These are phyloP conservation scores for Sesamia inferens DNA, from an alignment of 2,888 invertebrate genomes.

Conservation along the genomic window DNA sequence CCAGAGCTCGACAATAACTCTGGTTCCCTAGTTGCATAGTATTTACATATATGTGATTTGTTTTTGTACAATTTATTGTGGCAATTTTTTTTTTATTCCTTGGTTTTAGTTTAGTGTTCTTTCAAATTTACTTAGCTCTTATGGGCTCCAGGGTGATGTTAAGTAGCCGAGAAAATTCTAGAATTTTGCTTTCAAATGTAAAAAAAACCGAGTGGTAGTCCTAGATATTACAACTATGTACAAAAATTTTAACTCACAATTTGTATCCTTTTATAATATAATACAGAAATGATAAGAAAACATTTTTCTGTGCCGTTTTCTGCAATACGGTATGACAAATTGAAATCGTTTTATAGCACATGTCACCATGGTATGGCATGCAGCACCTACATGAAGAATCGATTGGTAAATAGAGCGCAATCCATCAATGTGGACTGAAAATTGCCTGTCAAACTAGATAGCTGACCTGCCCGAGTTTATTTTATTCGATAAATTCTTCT, in stretches of 20 bases:
- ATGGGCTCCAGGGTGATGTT: not conserved
- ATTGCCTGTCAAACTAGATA: conserved; percentile 69
- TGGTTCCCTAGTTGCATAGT: too few species aligned
- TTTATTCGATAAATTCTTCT: conserved; percentile 14
- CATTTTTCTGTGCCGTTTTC: not conserved
- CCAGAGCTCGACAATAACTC: too few species aligned
- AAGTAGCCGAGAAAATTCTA: too few species aligned
- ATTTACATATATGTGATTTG: too few species aligned
- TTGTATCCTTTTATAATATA: too few species aligned
- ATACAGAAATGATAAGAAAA: conserved; percentile 8
- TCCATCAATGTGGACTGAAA: conserved; percentile 75
- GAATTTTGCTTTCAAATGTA: not conserved
- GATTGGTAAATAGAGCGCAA: conserved; percentile 67
- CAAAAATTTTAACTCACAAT: too few species aligned
- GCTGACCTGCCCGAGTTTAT: conserved; percentile 44
- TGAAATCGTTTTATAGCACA: conserved; percentile 29
- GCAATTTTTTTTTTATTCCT: too few species aligned
- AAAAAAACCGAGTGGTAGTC: too few species aligned
- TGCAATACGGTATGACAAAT: conserved; percentile 25
- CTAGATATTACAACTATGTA: not conserved
- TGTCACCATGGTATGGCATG: conserved; percentile 26
- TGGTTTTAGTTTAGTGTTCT: not conserved
- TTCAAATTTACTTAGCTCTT: too few species aligned
- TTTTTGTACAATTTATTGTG: too few species aligned
- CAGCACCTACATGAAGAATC: conserved; percentile 60